Conservation (phyloP, 1,140 invertebrate species). For the Protaetia brevitarsis region DNA sequence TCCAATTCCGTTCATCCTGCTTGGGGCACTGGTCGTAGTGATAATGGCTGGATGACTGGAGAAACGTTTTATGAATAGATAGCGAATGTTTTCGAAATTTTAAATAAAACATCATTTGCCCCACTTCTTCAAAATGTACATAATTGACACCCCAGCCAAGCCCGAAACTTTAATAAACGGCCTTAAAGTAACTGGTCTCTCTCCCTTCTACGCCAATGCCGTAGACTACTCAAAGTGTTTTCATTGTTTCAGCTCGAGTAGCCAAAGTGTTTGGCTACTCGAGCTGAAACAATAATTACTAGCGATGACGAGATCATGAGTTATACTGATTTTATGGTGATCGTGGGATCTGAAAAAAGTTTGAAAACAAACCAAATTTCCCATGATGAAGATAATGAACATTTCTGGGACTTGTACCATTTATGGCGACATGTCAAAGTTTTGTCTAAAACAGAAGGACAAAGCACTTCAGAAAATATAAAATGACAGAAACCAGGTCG, state of each 20-base stretch:
- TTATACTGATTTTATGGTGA: background rate
- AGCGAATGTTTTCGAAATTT: constrained; percentile 38
- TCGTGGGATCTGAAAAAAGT: no score
- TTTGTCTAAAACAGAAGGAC: no score
- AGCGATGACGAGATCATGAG: background rate
- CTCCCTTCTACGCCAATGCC: constrained; percentile 41
- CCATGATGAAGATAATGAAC: background rate
- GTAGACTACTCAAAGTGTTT: constrained; percentile 41
- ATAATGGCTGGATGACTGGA: constrained; percentile 46
- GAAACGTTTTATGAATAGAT: constrained; percentile 47
- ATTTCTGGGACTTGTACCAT: background rate
- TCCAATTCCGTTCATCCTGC: background rate
- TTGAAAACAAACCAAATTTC: no score
- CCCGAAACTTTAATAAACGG: constrained; percentile 42
- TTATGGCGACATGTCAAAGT: background rate
- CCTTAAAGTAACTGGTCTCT: constrained; percentile 45
- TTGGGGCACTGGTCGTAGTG: constrained; percentile 43
- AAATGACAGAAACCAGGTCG: no score
- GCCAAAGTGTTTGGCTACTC: background rate
- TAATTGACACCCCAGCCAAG: background rate
- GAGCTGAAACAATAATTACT: background rate
- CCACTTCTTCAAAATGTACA: constrained; percentile 18
- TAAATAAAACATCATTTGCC: constrained; percentile 19
- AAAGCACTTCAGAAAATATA: no score
- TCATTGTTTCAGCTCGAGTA: no score